phyloP scores from a whole-genome alignment of 2,888 invertebrate species.

The Hybos culiciformis region DNA sequence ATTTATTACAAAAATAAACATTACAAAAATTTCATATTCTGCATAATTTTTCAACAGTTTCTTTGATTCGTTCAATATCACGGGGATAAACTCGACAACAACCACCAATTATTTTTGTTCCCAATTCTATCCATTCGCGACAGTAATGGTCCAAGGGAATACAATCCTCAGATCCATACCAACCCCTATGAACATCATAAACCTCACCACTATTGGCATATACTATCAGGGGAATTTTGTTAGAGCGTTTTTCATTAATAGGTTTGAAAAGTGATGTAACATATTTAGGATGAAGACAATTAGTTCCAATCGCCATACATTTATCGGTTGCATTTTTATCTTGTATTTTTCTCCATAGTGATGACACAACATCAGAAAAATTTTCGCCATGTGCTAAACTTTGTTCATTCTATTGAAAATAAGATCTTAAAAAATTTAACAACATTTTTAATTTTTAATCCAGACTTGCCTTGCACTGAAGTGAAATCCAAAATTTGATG shows the following conservation, averaged over 20 bases:
- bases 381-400: too few relatives aligned
- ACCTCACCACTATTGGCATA: slow-evolving; percentile 78
- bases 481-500: slow-evolving; percentile 76
- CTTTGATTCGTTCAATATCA: slow-evolving; percentile 60
- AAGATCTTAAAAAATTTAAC: too few relatives aligned
- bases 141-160: slow-evolving; percentile 56
- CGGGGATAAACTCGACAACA: slow-evolving; percentile 78
- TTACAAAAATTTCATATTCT: too few relatives aligned
- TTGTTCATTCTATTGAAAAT: too few relatives aligned
- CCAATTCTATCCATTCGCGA: slow-evolving; percentile 63
- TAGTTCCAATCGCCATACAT: slow-evolving; percentile 74
- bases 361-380: too few relatives aligned
- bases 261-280: slow-evolving; percentile 46
- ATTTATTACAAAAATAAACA: too few relatives aligned
- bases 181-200: slow-evolving; percentile 30
- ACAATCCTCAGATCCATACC: slow-evolving; percentile 55
- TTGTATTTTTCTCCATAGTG: slow-evolving; percentile 40
- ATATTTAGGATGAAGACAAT: slow-evolving; percentile 60
- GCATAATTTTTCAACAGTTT: slow-evolving; percentile 30
- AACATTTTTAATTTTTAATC: too few relatives aligned
- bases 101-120: slow-evolving; percentile 74
- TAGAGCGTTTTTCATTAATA: slow-evolving; percentile 38
- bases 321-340: slow-evolving; percentile 43
- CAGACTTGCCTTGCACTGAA: too few relatives aligned
- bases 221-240: slow-evolving; percentile 60